Base-by-base conservation (phyloP, 2,113 vertebrate species). In the Terrapene triunguis region DNA sequence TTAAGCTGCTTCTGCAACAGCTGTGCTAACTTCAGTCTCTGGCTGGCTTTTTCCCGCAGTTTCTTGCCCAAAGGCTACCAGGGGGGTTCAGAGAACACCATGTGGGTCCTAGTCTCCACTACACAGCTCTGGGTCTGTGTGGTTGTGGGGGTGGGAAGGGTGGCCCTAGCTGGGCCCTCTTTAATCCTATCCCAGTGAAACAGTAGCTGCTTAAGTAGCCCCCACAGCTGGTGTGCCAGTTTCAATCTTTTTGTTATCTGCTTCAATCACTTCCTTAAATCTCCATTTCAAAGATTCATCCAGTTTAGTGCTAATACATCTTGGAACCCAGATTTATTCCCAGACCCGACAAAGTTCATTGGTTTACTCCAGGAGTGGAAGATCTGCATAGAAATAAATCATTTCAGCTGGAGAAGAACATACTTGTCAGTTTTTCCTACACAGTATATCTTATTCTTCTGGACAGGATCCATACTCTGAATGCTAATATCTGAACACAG, bases 311-410 rank as follows among this genome's bases (percentile, higher is more conserved):
- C n/a, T 55, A 29, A 69, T 0, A 1, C 79, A 29, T 19, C 25
- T 95, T 1, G 0, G 27, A 94, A 48, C 21, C 29, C 10, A 85
- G 42, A 78, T 89, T 89, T 88, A 59, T 38, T 92, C 81, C n/a
- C 32, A 92, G 24, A 84, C 2, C 13, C 12, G 86, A 88, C 78
- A 86, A 92, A 35, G 88, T 87, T 69, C 2, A 55, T 91, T 88
- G 76, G 5, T 80, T 93, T 65, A 53, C 62, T 22, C 87, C 69
- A 78, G 6, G 24, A 27, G 74, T 78, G 42, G 74, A 78, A 7
- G 3, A 78, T 38, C 27, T 88, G 55, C 82, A 38, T 22, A 57
- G 90, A 81, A 27, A 78, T 47, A 16, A 51, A 19, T 53, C 13
- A 9, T 38, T 93, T 89, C 25, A 84, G 13, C 13, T 44, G 82